Base-by-base conservation (phyloP, 2,113 vertebrate species). In the Andinoacara biseriatus region DNA sequence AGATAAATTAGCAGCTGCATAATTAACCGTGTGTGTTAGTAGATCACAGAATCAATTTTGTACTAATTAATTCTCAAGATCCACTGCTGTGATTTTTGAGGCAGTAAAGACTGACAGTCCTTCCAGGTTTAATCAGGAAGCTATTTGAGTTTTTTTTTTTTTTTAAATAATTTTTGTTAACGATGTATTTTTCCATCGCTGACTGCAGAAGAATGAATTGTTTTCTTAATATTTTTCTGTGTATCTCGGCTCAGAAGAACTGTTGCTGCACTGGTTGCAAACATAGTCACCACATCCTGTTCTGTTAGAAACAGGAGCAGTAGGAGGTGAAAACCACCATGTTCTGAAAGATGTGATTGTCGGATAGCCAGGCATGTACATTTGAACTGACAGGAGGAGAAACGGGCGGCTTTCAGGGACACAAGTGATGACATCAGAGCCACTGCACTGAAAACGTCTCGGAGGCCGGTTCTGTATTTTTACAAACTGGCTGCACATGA, bases 391-490 rank as follows among this genome's bases (percentile, higher is more conserved):
- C 26, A 29, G 17, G 52, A 72, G 24, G 9, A 17, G 29, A 61
- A 40, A 31, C 40, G 56, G 81, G 31, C 22, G 10, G 80, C 46
- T 61, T 81, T 65, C 58, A 57, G 10, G 65, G 46, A 69, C 17
- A 0, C 24, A 11, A 49, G 65, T 29, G 24, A 20, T 49, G 10
- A 54, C 31, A 52, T 31, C 35, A 22, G 82, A 65, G 38, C 31
- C 67, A 9, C 29, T 56, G 29, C 20, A 38, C 38, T 54, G 67
- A 58, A 59, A 63, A 67, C 74, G 40, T 61, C 49, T 38, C 31
- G 35, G 78, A 59, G 58, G 46, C 63, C 58, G n/a, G 35, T 56
- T 76, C 60, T 78, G 61, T 63, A 33, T 81, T 76, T 84, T 13
- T 8, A 20, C 31, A 40, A 58, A 79, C 52, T 40, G 57, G 8